A percentile compares a stretch with the other conserved stretches of the same genome.
phyloP scores from a whole-genome alignment of 2,113 vertebrate genomes.

The Cryptotis parvus region DNA sequence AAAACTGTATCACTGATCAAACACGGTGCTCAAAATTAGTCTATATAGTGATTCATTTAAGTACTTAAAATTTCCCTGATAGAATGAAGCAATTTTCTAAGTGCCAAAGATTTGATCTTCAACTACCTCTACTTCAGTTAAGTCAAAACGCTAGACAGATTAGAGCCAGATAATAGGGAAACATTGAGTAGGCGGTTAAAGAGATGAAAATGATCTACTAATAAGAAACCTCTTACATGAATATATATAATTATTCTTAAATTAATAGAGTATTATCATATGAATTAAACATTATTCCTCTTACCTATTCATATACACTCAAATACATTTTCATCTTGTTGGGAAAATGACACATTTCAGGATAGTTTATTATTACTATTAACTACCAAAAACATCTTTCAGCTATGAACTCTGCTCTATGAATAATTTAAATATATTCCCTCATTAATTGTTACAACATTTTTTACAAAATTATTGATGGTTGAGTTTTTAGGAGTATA shows the following conservation, averaged over 20 bases:
- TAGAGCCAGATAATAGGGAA: background rate
- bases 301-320: background rate
- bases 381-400: background rate
- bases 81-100: constrained; percentile 42
- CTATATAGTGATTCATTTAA: constrained; percentile 63
- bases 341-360: constrained; percentile 24
- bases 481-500: too few species aligned
- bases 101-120: constrained; percentile 22
- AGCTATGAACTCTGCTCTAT: constrained; percentile 17
- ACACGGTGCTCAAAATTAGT: constrained; percentile 63
- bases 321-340: background rate
- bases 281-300: background rate
- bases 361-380: background rate
- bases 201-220: background rate
- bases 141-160: constrained; percentile 1
- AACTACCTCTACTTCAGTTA: background rate
- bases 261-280: background rate
- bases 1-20: constrained; percentile 58
- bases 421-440: constrained; percentile 19
- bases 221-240: background rate
- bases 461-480: background rate
- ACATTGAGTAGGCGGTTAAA: background rate
- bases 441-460: background rate
- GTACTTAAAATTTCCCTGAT: constrained; percentile 30
- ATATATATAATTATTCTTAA: background rate